phyloP scores from a whole-genome alignment of 2,888 invertebrate species.

The Anoncus sp. region DNA sequence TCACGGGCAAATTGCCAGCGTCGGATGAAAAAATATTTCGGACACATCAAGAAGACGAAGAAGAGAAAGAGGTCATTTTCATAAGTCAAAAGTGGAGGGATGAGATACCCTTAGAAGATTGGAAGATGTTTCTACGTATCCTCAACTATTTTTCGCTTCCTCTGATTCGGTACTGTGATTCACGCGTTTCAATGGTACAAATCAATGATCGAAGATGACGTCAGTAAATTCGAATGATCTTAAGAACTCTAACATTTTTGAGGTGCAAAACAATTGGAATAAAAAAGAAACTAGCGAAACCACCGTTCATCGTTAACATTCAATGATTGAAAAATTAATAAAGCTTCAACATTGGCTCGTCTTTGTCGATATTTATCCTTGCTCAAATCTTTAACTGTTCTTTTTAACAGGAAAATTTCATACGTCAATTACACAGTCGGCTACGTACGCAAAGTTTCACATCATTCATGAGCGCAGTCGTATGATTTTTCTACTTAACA shows the following conservation, averaged over 20 bases:
- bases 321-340: background rate
- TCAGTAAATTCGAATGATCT: constrained; percentile 13
- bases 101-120: constrained; percentile 14
- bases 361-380: background rate
- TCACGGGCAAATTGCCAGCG: constrained; percentile 1
- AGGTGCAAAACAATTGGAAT: background rate
- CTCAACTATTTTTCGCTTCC: constrained; percentile 32
- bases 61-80: background rate
- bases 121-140: constrained; percentile 24
- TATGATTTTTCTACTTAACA: background rate
- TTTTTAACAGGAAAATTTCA: no score
- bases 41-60: background rate
- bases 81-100: background rate
- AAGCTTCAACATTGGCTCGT: background rate
- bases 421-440: no score
- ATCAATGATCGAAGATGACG: constrained; percentile 34
- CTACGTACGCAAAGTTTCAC: no score
- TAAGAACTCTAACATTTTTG: background rate
- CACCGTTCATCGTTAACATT: background rate
- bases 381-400: no score
- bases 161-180: constrained; percentile 5
- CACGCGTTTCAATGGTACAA: background rate
- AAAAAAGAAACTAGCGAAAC: background rate
- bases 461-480: no score
- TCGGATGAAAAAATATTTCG: constrained; percentile 13